Evolutionary conservation across 2,888 invertebrate species (phyloP).

Genomic region (Asteroscopus sphinx): DNA sequence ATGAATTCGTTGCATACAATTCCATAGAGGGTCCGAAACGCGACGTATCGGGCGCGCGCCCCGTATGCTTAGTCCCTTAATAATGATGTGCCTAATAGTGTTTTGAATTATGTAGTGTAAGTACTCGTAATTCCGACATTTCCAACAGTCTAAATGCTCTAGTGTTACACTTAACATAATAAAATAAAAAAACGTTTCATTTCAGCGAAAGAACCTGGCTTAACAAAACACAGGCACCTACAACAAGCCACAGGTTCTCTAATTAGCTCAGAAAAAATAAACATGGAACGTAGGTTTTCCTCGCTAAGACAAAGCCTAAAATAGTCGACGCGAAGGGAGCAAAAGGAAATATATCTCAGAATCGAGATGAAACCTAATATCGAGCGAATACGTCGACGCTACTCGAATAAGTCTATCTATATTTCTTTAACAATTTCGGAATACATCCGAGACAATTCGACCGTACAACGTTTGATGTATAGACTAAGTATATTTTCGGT

Average conservation of each 20-base stretch:
- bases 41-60: too few relatives aligned
- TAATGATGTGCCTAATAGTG: too few relatives aligned
- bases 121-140: too few relatives aligned
- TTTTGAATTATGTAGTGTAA: too few relatives aligned
- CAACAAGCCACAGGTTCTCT: conserved; percentile 3
- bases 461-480: conserved; percentile 14
- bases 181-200: not conserved
- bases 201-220: not conserved
- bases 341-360: conserved; percentile 34
- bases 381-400: conserved; percentile 30
- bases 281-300: conserved; percentile 3
- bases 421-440: conserved; percentile 37
- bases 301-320: conserved; percentile 17
- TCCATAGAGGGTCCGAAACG: too few relatives aligned
- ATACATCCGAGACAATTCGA: conserved; percentile 38
- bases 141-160: too few relatives aligned
- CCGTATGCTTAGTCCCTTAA: too few relatives aligned
- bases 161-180: not conserved
- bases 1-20: too few relatives aligned
- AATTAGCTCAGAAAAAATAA: not conserved
- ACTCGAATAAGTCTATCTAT: conserved; percentile 33
- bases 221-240: not conserved
- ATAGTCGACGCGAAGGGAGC: conserved; percentile 14
- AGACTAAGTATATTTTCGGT: conserved; percentile 24
- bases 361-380: conserved; percentile 42